Base-by-base conservation (phyloP, 1,140 invertebrate species). In the Drosophila trapezifrons region DNA sequence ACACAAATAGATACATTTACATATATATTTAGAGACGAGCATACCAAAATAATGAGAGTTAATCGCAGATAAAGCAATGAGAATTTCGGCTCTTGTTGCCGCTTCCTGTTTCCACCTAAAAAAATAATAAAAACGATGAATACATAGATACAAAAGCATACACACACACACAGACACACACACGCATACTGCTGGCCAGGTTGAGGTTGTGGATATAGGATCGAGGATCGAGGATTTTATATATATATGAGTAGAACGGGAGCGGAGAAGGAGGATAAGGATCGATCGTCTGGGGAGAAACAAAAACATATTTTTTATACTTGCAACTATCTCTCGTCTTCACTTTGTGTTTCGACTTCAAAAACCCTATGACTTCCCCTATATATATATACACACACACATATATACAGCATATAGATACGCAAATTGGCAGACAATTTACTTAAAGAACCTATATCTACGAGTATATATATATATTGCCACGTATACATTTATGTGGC, bases 141-240 rank as follows among this genome's bases (percentile, higher is more conserved):
- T 25, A 32, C 25, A 66, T 60, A 60, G 58, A 60, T 49, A 49
- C 57, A 62, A 60, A 22, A 49, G 22, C 22, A 22, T 13, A 59
- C 18, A 42, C 15, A 62, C 4, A 47, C 35, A 70, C 9, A 70
- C 9, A 70, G 27, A 64, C 51, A 64, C 56, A 58, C 63, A 71
- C 67, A 69, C 67, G 64, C 64, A 71, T 70, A 71, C 67, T 71
- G 67, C 67, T 71, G 67, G 67, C 67, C 67, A 71, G 67, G 67
- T 71, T 71, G 67, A 57, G 67, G 67, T 71, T 57, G 67, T 71
- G 66, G 67, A 71, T 49, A 57, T 58, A 57, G 65, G 51, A 49
- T 69, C 45, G 42, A 22, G 22, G 22, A 22, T 22, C n/a, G n/a
- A 54, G 51, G 17, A 69, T 55, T 69, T 69, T 69, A 69, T 57